Base-by-base conservation (phyloP, 2,888 invertebrate species). In the Pristionchus japonicus region DNA sequence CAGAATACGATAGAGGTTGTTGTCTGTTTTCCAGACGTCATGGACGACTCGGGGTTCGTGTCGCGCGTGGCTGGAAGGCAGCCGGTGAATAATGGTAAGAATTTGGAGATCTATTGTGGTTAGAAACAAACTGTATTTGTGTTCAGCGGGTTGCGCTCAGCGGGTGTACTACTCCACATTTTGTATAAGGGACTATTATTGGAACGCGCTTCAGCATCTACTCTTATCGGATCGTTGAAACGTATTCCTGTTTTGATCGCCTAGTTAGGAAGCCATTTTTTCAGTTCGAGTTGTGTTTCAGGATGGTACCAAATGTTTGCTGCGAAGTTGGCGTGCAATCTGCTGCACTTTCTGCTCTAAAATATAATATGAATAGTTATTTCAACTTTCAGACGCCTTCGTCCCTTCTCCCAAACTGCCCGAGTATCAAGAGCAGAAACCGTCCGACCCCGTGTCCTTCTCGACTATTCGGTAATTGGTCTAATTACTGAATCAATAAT, bases 381-480 rank as follows among this genome's bases (percentile, higher is more conserved):
- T 64, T 27, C n/a, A 15, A 67, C 7, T 37, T 40, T 70, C 37
- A 2, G 37, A 15, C 31, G 1, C 34, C 37, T 13, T 13, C 17
- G 6, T 40, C n/a, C 15, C 31, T n/a, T 74, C 43, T 1, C 34
- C 74, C 0, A 70, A 70, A 74, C 17, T 74, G 3, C 40, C 43
- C 40, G 74, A 74, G 31, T 40, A 74, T 40, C 77, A 43, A n/a
- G 77, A 77, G n/a, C 43, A 77, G 27, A 77, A 47, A 6, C 77
- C 77, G 27, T 77, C 52, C 3, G 52, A 83, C 17, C 83, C 83
- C 34, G 83, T 83, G 23, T 83, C 83, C 20, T 83, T 83, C 52
- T 83, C 83, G 1, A 52, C 83, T 23, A 83, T 83, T 34, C 20
- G 52, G 83, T 77, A 27, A 34, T 20, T 40, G n/a, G 43, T 37